Evolutionary conservation across 2,888 invertebrate species (phyloP), one percentile per base, ranked within the genome.

Genomic region (Campopleginae sp.): DNA sequence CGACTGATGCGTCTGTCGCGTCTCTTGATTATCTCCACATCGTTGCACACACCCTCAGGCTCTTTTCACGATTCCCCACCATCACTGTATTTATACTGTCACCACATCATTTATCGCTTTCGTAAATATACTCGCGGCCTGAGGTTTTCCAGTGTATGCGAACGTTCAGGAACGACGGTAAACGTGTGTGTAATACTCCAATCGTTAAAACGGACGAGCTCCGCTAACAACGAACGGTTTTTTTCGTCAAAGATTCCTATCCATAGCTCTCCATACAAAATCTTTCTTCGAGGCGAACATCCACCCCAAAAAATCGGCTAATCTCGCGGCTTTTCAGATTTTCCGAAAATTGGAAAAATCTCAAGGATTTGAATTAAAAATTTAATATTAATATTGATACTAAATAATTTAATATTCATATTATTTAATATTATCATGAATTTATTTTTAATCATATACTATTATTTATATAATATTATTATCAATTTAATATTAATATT

Each of bases 131-230:
- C n/a, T n/a, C 76, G 61, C 61, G 27, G 48, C 48, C 46, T n/a
- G 7, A 6, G 23, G 23, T 46, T 42, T 58, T 54, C 14, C 10
- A 48, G 33, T n/a, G n/a, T 54, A 51, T 19, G 38, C 66, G 44
- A 74, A 66, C 61, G 14, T 17, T 14, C 19, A 19, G 46, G n/a
- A 44, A 51, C 17, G 14, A 77, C 10, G n/a, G 42, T 75, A 38
- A 74, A 48, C 48, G 48, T 27, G 82, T 85, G 82, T 80, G 82
- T 82, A 80, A 58, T 76, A 72, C 76, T 68, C 5, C 46, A 71
- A 82, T 80, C 82, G 76, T 82, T 80, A 85, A 82, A 81, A 77
- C 54, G 54, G 54, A 19, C 65, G 82, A 54, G 44, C 12, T 54
- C 80, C 80, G n/a, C 19, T 44, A 31, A 65, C 66, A 70, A 19